These are phyloP conservation scores for Pionites leucogaster DNA, from an alignment of 2,113 vertebrate species.

Conservation along the genomic window DNA sequence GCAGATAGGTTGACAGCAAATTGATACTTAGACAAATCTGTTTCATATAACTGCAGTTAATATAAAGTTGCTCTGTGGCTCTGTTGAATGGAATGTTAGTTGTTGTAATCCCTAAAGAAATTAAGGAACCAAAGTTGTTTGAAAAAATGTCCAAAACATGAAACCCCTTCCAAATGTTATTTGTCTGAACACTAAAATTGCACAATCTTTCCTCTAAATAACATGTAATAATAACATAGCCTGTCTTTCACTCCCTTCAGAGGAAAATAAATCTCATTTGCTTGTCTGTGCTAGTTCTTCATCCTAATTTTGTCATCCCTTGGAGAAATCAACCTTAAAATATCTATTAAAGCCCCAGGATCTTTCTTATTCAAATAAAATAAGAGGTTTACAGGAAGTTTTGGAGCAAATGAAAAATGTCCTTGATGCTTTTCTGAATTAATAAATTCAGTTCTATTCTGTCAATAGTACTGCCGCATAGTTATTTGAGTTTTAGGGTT, in stretches of 20 bases:
- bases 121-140: slow-evolving; percentile 51
- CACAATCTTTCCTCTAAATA: slow-evolving; percentile 36
- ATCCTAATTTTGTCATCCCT: slow-evolving; percentile 52
- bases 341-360: background rate
- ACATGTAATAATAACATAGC: background rate
- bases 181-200: slow-evolving; percentile 51
- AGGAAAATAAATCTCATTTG: slow-evolving; percentile 32
- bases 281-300: background rate
- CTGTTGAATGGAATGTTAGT: slow-evolving; percentile 10
- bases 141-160: slow-evolving; percentile 34
- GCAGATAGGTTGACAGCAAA: slow-evolving; percentile 57
- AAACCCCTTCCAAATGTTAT: slow-evolving; percentile 48
- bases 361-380: slow-evolving; percentile 10
- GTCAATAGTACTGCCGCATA: background rate
- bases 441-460: background rate
- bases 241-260: slow-evolving; percentile 15
- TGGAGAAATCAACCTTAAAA: slow-evolving; percentile 35
- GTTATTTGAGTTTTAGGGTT: background rate
- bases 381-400: background rate
- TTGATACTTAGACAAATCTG: slow-evolving; percentile 59
- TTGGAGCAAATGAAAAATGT: background rate
- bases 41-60: slow-evolving; percentile 47
- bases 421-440: background rate
- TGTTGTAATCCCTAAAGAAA: slow-evolving; percentile 51
- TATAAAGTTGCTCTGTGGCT: slow-evolving; percentile 28